A percentile compares a stretch with the other conserved stretches of the same genome.
Evolutionary conservation across 2,113 vertebrate species (phyloP).

Genomic region (Halichoerus grypus): DNA sequence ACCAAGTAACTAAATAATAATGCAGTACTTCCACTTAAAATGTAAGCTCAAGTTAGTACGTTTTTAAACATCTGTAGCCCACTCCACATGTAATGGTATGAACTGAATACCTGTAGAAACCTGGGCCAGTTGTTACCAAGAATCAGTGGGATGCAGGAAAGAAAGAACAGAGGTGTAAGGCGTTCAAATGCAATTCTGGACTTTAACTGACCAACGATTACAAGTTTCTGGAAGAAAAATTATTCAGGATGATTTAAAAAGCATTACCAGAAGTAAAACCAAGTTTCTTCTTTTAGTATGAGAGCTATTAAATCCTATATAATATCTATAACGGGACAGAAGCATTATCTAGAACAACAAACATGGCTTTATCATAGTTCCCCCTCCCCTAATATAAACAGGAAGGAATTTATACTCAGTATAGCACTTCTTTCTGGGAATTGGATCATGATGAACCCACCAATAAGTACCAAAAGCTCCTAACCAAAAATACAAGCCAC

Average conservation of each 20-base stretch:
- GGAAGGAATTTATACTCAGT: neutral
- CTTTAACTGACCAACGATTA: slow-evolving; percentile 44
- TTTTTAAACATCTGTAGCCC: slow-evolving; percentile 32
- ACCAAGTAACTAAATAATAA: slow-evolving; percentile 3
- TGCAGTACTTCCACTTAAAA: slow-evolving; percentile 6
- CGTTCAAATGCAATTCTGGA: slow-evolving; percentile 41
- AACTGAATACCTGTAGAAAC: slow-evolving; percentile 58
- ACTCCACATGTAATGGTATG: neutral
- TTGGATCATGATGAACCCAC: slow-evolving; percentile 19
- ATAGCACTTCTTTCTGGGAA: slow-evolving; percentile 22
- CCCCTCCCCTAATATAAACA: neutral
- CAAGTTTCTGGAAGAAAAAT: slow-evolving; percentile 61
- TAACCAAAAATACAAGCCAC: slow-evolving; percentile 46
- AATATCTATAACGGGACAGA: neutral
- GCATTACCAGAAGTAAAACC: neutral
- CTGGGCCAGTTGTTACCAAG: slow-evolving; percentile 37
- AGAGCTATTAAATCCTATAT: neutral
- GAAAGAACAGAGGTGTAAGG: neutral
- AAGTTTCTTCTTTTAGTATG: slow-evolving; percentile 37
- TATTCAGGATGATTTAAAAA: slow-evolving; percentile 38
- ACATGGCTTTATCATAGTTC: neutral
- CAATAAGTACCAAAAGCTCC: slow-evolving; percentile 38
- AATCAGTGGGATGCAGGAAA: slow-evolving; percentile 29
- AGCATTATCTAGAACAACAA: slow-evolving; percentile 6
- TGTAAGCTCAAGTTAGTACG: neutral